These are phyloP conservation scores for Trypoxylon attenuatum DNA, from an alignment of 2,888 invertebrate genomes.

Conservation along the genomic window DNA sequence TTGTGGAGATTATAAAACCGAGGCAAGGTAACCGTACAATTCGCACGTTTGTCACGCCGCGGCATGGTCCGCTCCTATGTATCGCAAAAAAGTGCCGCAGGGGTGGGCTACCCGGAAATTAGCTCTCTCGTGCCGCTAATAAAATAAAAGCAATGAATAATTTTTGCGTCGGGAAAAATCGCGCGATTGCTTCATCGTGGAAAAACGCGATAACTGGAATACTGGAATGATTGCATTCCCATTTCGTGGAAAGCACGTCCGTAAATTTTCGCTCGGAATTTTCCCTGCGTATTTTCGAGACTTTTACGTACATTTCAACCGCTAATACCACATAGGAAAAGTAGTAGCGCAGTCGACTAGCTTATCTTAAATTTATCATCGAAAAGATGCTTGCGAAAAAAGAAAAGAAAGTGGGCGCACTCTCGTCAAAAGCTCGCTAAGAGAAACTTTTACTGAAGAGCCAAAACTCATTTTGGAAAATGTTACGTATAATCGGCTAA, in stretches of 20 bases:
- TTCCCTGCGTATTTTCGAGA: too few relatives aligned
- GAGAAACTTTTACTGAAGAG: too few relatives aligned
- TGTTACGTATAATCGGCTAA: too few relatives aligned
- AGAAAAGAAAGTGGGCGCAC: too few relatives aligned
- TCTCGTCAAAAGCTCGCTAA: too few relatives aligned
- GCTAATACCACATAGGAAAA: background rate
- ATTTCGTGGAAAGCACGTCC: background rate
- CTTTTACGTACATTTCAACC: slow-evolving; percentile 4
- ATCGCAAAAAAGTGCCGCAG: too few relatives aligned
- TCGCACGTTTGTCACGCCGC: slow-evolving; percentile 33
- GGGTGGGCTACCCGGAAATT: background rate
- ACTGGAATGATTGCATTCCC: background rate
- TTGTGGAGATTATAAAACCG: slow-evolving; percentile 26
- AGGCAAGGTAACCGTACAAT: slow-evolving; percentile 25
- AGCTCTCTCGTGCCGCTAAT: background rate
- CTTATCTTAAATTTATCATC: too few relatives aligned
- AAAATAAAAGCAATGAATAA: background rate
- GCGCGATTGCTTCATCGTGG: background rate
- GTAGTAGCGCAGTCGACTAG: too few relatives aligned
- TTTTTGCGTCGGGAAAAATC: background rate
- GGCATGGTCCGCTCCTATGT: too few relatives aligned
- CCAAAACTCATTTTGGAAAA: too few relatives aligned
- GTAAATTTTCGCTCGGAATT: too few relatives aligned
- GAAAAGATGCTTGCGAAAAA: too few relatives aligned
- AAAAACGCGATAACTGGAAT: background rate